Evolutionary conservation across 2,113 vertebrate genomes (phyloP).

Genomic region (Anser cygnoides): DNA sequence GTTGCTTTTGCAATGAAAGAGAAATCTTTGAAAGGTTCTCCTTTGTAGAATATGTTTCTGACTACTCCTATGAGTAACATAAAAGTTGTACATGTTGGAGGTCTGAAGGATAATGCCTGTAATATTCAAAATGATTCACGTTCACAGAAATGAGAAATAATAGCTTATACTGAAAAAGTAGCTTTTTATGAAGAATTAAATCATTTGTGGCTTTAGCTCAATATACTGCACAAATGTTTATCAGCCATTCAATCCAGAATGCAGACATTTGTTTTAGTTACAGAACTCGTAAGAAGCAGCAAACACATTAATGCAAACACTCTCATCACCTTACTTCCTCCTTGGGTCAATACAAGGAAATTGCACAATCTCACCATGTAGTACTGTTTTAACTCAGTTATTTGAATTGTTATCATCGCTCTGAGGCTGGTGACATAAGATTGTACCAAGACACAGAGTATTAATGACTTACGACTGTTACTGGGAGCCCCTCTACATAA

Average conservation of each 20-base stretch:
- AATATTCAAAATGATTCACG: neutral
- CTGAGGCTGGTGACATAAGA: neutral
- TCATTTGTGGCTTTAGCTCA: neutral
- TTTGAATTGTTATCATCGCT: neutral
- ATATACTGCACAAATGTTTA: neutral
- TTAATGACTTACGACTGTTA: neutral
- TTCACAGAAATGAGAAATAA: neutral
- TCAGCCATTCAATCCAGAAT: neutral
- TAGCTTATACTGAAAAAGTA: neutral
- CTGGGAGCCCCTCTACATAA: neutral
- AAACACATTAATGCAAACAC: neutral
- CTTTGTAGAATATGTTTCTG: neutral
- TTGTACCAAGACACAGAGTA: neutral
- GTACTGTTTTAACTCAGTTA: neutral
- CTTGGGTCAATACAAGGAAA: neutral
- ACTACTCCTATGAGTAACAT: neutral
- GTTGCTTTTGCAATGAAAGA: neutral
- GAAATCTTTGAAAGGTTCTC: neutral
- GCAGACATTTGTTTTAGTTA: neutral
- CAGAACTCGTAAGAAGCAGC: neutral
- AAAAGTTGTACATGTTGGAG: fast-evolving
- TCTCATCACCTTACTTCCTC: neutral
- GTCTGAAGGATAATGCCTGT: neutral
- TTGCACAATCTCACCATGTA: neutral
- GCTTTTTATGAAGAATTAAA: neutral